Evolutionary conservation across 2,113 vertebrate species (phyloP).

Genomic region (Epinephelus moara): DNA sequence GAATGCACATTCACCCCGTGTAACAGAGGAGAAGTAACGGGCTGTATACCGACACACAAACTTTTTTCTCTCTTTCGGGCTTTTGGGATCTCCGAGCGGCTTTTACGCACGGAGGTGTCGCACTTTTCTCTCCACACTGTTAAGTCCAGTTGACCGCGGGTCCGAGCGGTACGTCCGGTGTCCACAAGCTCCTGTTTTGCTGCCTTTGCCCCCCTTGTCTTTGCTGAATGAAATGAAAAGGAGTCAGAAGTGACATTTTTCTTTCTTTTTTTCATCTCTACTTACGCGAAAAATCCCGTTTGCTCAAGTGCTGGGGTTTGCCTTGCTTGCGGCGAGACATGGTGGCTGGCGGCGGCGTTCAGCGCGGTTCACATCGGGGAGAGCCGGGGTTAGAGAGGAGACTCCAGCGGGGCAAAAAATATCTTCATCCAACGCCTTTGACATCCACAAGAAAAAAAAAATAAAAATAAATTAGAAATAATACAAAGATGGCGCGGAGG

Average conservation of each 20-base stretch:
- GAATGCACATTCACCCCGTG: constrained; percentile 62
- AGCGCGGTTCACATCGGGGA: constrained; percentile 95
- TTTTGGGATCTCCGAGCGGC: constrained; percentile 50
- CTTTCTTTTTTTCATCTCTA: constrained; percentile 84
- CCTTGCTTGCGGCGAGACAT: constrained; percentile 99
- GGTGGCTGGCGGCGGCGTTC: constrained; percentile 91
- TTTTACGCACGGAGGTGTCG: constrained; percentile 75
- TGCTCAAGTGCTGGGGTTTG: constrained; percentile 99
- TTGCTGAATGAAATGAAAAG: constrained; percentile 72
- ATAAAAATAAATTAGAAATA: constrained; percentile 98
- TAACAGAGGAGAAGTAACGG: constrained; percentile 24
- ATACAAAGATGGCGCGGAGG: constrained; percentile 99
- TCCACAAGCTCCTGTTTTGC: constrained; percentile 68
- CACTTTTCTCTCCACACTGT: constrained; percentile 69
- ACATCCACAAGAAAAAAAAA: constrained; percentile 87
- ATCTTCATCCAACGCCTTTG: constrained; percentile 99
- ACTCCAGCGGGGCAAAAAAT: constrained; percentile 93
- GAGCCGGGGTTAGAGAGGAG: constrained; percentile 95
- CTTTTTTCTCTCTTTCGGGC: constrained; percentile 70
- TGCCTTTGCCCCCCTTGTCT: background rate
- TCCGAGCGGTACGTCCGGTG: constrained; percentile 83
- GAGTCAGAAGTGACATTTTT: constrained; percentile 79
- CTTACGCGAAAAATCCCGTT: constrained; percentile 99
- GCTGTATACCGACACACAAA: constrained; percentile 55
- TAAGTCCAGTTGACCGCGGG: constrained; percentile 84